Base-by-base conservation (phyloP, 2,797 vertebrate species). In the Cyclopterus lumpus region DNA sequence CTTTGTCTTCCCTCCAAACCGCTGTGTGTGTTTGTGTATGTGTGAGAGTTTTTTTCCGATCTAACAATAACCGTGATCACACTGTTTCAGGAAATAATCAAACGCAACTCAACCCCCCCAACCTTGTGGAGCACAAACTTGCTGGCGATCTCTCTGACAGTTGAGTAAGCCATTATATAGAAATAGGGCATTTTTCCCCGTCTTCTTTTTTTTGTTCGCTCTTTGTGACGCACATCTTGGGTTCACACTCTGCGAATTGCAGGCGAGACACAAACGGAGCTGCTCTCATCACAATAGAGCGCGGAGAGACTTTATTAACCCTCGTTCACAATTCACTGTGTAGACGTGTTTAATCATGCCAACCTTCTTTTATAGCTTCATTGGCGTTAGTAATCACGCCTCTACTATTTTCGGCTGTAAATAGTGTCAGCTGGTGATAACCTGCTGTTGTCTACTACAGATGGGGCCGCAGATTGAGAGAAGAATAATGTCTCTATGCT, bases 121-220 rank as follows among this genome's bases (percentile, higher is more conserved):
- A 51, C 58, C 24, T 61, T 24, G 18, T 26, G 67, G 55, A 79
- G 68, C 68, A 46, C 63, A 70, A 38, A 80, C 38, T 73, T 87
- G 66, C 71, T 74, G 8, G 26, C 80, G 82, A 71, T 78, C 73
- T 83, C 58, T 8, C 32, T 84, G 79, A 81, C 84, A 82, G 72
- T 80, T 89, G 86, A 89, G 75, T 91, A 88, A 91, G 84, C 68
- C 67, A 3, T 53, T 75, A 71, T 64, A 72, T 73, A 83, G 68
- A 91, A 90, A 91, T 80, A 65, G 85, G 68, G 22, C 49, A 71
- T 42, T 62, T 80, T 78, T 80, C 88, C 70, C 57, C 67, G 0
- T 77, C 26, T 28, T 74, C 4, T 69, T 59, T 30, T 62, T 66
- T 26, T 42, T 40, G 55, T 36, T 36, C n/a, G 46, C 34, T 76